These are phyloP conservation scores for Petrocephalus microphthalmus DNA, from an alignment of 2,113 vertebrate species.

Conservation along the genomic window DNA sequence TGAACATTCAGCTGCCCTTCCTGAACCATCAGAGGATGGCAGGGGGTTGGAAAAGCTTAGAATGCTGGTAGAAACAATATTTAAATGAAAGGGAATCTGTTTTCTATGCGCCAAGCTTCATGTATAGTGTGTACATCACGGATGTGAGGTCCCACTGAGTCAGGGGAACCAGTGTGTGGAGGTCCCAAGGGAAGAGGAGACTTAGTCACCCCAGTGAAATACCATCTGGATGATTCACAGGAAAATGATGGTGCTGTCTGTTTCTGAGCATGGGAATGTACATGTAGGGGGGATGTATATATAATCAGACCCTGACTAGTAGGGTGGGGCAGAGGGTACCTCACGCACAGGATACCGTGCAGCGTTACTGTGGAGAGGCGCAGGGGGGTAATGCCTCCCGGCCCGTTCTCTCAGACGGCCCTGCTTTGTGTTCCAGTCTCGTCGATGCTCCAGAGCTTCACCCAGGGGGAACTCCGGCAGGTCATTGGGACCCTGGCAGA, in stretches of 20 bases:
- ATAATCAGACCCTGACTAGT: background rate
- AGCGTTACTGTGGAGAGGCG: background rate
- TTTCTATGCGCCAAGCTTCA: background rate
- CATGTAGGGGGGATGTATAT: background rate
- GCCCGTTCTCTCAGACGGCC: too few relatives aligned
- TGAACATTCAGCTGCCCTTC: background rate
- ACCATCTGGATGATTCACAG: background rate
- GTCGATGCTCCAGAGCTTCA: constrained; percentile 84
- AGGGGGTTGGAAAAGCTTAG: background rate
- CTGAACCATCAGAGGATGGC: background rate
- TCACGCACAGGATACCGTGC: background rate
- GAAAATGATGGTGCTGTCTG: background rate
- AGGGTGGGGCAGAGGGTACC: too few relatives aligned
- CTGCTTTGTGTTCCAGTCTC: constrained; percentile 61
- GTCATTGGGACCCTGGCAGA: constrained; percentile 69
- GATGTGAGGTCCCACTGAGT: background rate
- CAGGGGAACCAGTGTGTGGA: background rate
- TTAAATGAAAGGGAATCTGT: background rate
- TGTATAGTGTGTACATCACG: background rate
- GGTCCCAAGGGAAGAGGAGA: background rate
- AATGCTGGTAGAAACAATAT: background rate
- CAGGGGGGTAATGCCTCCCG: background rate
- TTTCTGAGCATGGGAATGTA: background rate
- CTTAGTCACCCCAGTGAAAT: background rate
- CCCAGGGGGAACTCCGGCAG: constrained; percentile 77